Base-by-base conservation (phyloP, 2,113 vertebrate genomes). In the Scartelaos histophorus region DNA sequence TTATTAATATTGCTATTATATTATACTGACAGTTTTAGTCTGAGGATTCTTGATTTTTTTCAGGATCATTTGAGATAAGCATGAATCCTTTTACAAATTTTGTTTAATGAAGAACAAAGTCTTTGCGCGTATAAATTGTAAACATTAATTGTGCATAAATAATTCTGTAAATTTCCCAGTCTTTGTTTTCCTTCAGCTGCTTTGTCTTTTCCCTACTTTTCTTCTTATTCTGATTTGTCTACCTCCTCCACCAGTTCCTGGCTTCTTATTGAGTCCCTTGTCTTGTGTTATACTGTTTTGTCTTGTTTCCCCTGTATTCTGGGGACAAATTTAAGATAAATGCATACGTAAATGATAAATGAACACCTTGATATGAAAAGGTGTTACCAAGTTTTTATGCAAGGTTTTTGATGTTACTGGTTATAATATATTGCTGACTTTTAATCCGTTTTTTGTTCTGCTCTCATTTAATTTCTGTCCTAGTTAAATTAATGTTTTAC, bases 131-230 rank as follows among this genome's bases (percentile, higher is more conserved):
- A 4, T 53, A 10, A 7, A 46, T 5, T 29, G 13, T 15, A 16
- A 72, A 3, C 51, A 12, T 70, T 43, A 53, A 71, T 16, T 71
- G 16, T 53, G 35, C 7, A 61, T 9, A 34, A 58, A 56, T 7
- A 29, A 45, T 78, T 73, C 66, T 74, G 2, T 17, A 47, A n/a
- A 34, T 56, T 34, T 7, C 6, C 3, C 71, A 70, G 10, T 22
- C 38, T 70, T 58, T 71, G 45, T 69, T 21, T 75, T 76, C 43
- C 49, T 17, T 73, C 24, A 81, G 82, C 79, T 85, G 73, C 87
- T 89, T 76, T 84, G 54, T 75, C 69, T 79, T 57, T 65, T 67
- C 5, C 72, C 12, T 69, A 54, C 66, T 72, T 71, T 70, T 21
- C 54, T 67, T 74, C 25, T 47, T 12, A 67, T 70, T 66, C 67